Conservation (phyloP, 2,888 invertebrate species). For the Cephus pulcher region DNA sequence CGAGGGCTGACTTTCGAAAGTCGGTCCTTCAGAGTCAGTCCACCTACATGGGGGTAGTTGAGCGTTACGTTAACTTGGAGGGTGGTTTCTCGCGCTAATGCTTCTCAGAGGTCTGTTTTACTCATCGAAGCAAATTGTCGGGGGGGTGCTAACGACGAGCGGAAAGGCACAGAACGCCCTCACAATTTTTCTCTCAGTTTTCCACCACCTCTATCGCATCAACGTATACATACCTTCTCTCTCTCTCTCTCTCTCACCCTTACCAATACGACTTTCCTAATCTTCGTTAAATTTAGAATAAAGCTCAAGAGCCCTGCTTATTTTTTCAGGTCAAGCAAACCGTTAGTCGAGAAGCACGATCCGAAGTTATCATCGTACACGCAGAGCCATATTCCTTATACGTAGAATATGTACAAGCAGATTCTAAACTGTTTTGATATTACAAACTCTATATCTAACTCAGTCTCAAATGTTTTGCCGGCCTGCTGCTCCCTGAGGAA, state of each 20-base stretch:
- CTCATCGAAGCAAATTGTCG: constrained; percentile 27
- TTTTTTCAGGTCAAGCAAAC: background rate
- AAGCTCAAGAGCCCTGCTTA: background rate
- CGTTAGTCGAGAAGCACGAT: background rate
- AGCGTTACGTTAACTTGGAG: constrained; percentile 11
- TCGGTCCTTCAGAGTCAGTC: background rate
- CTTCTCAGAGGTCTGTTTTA: constrained; percentile 21
- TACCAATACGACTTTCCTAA: background rate
- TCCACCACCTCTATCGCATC: background rate
- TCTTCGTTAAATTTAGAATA: background rate
- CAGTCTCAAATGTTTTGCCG: background rate
- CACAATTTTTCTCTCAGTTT: constrained; percentile 8
- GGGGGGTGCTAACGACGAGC: constrained; percentile 31
- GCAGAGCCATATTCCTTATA: background rate
- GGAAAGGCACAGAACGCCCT: constrained; percentile 22
- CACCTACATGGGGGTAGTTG: background rate
- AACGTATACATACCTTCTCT: background rate
- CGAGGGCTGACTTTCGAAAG: background rate
- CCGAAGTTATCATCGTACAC: background rate
- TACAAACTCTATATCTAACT: background rate
- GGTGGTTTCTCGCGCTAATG: constrained; percentile 7
- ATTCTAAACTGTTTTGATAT: background rate
- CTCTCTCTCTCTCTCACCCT: background rate
- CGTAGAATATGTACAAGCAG: background rate
- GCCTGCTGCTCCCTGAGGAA: constrained; percentile 4